phyloP scores from a whole-genome alignment of 2,888 invertebrate genomes.

The Scotopteryx bipunctaria region DNA sequence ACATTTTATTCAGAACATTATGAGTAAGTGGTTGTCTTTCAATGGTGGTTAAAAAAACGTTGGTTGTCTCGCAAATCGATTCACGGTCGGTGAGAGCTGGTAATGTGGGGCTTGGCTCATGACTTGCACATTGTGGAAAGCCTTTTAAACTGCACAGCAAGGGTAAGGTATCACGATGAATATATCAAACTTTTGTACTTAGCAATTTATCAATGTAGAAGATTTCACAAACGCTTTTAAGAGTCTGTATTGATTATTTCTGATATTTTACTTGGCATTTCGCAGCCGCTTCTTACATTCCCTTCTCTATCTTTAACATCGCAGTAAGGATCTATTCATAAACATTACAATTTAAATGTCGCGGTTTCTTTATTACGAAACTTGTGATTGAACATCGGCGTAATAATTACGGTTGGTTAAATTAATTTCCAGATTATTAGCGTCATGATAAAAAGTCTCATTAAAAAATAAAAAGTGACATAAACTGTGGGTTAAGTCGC shows the following conservation, averaged over 20 bases:
- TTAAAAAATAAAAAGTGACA: slow-evolving; percentile 73
- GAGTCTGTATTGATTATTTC: slow-evolving; percentile 11
- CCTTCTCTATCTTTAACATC: slow-evolving; percentile 14
- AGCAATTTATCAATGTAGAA: slow-evolving; percentile 25
- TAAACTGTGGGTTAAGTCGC: slow-evolving; percentile 65
- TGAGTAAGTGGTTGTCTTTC: slow-evolving; percentile 47
- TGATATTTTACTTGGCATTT: slow-evolving; percentile 22
- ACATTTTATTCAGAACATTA: slow-evolving; percentile 20
- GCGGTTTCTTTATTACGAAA: background rate
- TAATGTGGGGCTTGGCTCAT: slow-evolving; percentile 48
- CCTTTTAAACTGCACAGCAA: slow-evolving; percentile 37
- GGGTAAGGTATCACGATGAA: slow-evolving; percentile 28
- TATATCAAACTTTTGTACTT: slow-evolving; percentile 29
- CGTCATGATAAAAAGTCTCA: slow-evolving; percentile 59
- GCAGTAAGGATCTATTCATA: slow-evolving; percentile 16
- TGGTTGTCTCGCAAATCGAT: slow-evolving; percentile 54
- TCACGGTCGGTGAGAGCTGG: slow-evolving; percentile 48
- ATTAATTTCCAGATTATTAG: slow-evolving; percentile 54
- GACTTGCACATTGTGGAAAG: slow-evolving; percentile 44
- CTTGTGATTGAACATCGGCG: slow-evolving; percentile 23
- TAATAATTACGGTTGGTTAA: slow-evolving; percentile 43
- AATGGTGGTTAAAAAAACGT: no score
- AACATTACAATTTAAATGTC: slow-evolving; percentile 8
- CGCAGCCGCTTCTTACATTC: slow-evolving; percentile 9
- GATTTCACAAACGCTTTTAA: slow-evolving; percentile 17